A percentile compares a stretch with the other conserved stretches of the same genome.
Evolutionary conservation across 2,888 invertebrate genomes (phyloP).

Genomic region (Drosophila buzzatii): DNA sequence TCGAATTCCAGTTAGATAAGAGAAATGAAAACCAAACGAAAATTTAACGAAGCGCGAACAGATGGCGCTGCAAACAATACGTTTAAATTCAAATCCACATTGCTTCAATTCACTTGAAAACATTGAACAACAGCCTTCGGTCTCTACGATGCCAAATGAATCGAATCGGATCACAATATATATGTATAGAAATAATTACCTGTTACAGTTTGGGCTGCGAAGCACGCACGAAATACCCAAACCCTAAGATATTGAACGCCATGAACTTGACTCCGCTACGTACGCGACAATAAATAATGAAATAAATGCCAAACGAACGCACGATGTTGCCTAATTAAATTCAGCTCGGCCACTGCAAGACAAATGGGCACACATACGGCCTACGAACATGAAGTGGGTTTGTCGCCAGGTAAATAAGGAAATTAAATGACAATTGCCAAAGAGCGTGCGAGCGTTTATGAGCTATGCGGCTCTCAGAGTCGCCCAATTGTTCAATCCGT

Average conservation of each 20-base stretch:
- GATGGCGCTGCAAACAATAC: slow-evolving; percentile 14
- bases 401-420: slow-evolving; percentile 46
- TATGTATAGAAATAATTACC: background rate
- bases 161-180: background rate
- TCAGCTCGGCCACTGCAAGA: slow-evolving; percentile 34
- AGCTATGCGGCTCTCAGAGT: slow-evolving; percentile 34
- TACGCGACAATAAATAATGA: slow-evolving; percentile 13
- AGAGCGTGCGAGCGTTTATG: slow-evolving; percentile 5
- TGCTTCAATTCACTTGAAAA: slow-evolving; percentile 24
- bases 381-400: slow-evolving; percentile 24
- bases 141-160: slow-evolving; percentile 4
- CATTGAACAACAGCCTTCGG: slow-evolving; percentile 21
- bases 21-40: background rate
- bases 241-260: slow-evolving; percentile 46
- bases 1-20: background rate
- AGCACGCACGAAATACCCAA: slow-evolving; percentile 27
- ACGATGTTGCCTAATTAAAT: slow-evolving; percentile 57
- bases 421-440: slow-evolving; percentile 40
- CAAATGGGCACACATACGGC: slow-evolving; percentile 20
- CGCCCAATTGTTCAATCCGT: background rate
- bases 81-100: slow-evolving; percentile 28
- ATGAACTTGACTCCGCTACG: slow-evolving; percentile 59
- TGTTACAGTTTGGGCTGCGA: slow-evolving; percentile 27
- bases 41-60: background rate
- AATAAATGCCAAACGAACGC: slow-evolving; percentile 25